Percentiles rank a stretch among this genome's conserved stretches.
Evolutionary conservation across 2,113 vertebrate species (phyloP).

Genomic region (Podilymbus podiceps): DNA sequence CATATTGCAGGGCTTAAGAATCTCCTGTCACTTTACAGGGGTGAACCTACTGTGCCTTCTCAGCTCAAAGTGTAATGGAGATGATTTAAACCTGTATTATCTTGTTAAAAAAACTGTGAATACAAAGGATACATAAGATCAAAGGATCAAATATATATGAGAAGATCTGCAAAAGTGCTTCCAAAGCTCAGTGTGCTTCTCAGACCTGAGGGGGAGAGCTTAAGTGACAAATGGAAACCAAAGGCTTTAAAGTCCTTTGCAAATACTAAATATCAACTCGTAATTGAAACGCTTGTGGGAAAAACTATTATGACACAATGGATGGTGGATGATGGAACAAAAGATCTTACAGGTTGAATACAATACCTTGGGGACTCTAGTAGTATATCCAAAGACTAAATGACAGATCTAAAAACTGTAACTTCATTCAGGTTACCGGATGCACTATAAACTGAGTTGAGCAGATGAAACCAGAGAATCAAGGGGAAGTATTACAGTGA

Average conservation of each 20-base stretch:
- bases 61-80: background rate
- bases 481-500: conserved; percentile 36
- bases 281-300: conserved; percentile 10
- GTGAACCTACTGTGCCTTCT: background rate
- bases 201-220: background rate
- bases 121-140: conserved; percentile 13
- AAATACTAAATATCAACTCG: background rate
- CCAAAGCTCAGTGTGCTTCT: background rate
- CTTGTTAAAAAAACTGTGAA: conserved; percentile 14
- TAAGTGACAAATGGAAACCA: conserved; percentile 24
- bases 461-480: conserved; percentile 46
- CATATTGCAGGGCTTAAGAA: background rate
- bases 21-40: background rate
- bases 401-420: conserved; percentile 21
- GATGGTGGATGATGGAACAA: background rate
- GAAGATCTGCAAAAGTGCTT: conserved; percentile 41
- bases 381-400: conserved; percentile 4
- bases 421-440: conserved; percentile 10
- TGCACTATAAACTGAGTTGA: background rate
- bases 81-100: conserved; percentile 28
- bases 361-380: background rate
- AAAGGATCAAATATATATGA: background rate
- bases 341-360: conserved; percentile 28
- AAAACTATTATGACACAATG: conserved; percentile 7
- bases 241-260: conserved; percentile 8